Evolutionary conservation across 2,113 vertebrate species (phyloP).

Genomic region (Callithrix jacchus): DNA sequence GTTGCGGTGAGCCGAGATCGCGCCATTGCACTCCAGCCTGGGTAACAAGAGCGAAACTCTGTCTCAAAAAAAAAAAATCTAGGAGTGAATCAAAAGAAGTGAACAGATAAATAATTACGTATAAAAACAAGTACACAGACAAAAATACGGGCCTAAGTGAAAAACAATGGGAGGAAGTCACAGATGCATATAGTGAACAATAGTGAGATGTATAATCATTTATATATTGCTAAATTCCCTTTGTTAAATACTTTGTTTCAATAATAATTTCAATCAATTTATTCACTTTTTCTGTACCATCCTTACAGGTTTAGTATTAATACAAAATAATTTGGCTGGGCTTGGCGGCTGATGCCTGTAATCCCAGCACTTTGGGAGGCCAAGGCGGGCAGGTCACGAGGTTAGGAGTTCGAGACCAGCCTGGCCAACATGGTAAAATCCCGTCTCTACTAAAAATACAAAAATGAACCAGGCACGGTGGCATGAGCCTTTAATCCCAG

Average conservation of each 20-base stretch:
- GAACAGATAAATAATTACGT: conserved; percentile 5
- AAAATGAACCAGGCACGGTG: no score
- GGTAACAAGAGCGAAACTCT: no score
- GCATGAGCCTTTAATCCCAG: no score
- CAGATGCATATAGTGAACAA: not conserved
- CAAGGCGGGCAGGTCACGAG: accelerated
- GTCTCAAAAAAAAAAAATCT: conserved; percentile 1
- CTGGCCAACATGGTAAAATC: no score
- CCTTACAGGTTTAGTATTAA: conserved; percentile 4
- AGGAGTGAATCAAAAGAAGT: not conserved
- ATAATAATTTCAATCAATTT: not conserved
- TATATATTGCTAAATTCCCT: not conserved
- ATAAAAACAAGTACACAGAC: not conserved
- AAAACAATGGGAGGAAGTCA: not conserved
- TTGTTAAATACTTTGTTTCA: conserved; percentile 19
- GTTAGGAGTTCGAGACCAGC: no score
- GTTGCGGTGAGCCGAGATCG: no score
- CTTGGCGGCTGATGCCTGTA: no score
- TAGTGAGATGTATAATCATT: not conserved
- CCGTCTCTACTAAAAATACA: no score
- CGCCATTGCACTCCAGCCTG: no score
- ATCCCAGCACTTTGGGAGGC: no score
- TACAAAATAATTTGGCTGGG: not conserved
- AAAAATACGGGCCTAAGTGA: not conserved
- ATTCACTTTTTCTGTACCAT: not conserved